Percentiles rank a stretch among this genome's conserved stretches.
phyloP scores from a whole-genome alignment of 2,797 vertebrate genomes.

The Alauda arvensis region DNA sequence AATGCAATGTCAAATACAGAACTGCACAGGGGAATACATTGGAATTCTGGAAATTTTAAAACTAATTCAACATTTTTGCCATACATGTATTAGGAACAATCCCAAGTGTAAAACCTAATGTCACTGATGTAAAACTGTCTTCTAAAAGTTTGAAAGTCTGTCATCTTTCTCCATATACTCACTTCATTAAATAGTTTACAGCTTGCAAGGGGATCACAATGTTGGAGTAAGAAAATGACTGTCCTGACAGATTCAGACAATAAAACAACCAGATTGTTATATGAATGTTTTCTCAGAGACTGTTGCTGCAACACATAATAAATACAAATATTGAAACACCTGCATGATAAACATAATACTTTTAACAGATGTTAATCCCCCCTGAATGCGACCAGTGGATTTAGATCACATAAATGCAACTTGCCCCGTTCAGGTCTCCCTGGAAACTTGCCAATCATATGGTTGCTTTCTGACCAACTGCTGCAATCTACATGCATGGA shows the following conservation, averaged over 20 bases:
- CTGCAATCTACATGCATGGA: background rate
- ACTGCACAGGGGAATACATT: conserved; percentile 46
- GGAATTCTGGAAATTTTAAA: conserved; percentile 71
- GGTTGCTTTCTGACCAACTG: conserved; percentile 42
- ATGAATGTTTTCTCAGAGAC: conserved; percentile 80
- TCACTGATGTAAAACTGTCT: conserved; percentile 72
- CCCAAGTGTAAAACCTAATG: conserved; percentile 68
- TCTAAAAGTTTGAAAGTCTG: conserved; percentile 72
- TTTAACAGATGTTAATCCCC: conserved; percentile 82
- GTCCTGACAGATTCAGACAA: conserved; percentile 80
- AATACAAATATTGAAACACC: conserved; percentile 83
- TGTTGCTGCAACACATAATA: conserved; percentile 77
- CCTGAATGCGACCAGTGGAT: conserved; percentile 59
- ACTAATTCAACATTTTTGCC: conserved; percentile 73
- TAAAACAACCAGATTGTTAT: conserved; percentile 79
- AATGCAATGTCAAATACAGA: conserved; percentile 64
- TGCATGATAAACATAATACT: conserved; percentile 75
- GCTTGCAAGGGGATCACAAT: conserved; percentile 78
- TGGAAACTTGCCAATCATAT: conserved; percentile 64
- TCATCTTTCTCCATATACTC: conserved; percentile 79
- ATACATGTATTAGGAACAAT: conserved; percentile 65
- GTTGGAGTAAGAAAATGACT: conserved; percentile 74
- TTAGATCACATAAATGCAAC: conserved; percentile 68
- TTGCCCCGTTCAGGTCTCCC: conserved; percentile 56
- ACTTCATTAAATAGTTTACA: conserved; percentile 81